Percentiles rank a stretch among this genome's conserved stretches.
Conservation (phyloP, 2,113 vertebrate species). For the Callocephalon fimbriatum region DNA sequence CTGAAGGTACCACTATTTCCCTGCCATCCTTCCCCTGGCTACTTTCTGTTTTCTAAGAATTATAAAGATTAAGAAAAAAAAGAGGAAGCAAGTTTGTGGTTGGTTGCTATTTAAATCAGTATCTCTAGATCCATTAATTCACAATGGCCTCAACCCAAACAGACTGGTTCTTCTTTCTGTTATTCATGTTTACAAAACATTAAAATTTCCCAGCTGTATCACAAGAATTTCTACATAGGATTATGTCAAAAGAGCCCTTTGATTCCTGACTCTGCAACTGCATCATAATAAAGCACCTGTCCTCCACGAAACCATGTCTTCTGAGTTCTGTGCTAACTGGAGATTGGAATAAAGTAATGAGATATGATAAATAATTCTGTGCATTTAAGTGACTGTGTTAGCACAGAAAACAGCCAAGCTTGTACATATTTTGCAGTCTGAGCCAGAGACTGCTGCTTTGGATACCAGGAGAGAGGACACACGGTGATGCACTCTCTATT, state of each 20-base stretch:
- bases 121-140: neutral
- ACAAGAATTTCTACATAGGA: neutral
- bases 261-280: neutral
- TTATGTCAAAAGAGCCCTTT: neutral
- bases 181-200: neutral
- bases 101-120: neutral
- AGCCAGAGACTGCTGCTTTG: neutral
- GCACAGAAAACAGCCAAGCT: neutral
- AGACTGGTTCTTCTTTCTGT: neutral
- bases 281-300: neutral
- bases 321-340: neutral
- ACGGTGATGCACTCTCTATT: neutral
- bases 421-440: neutral
- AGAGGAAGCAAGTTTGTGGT: neutral
- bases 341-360: neutral
- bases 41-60: conserved; percentile 7
- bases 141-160: neutral
- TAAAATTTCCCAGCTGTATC: neutral
- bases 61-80: neutral
- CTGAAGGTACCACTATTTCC: neutral
- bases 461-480: rapidly evolving
- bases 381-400: neutral
- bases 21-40: neutral
- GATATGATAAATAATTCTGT: neutral
- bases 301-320: neutral